Conservation (phyloP, 2,888 invertebrate genomes). For the Apamea crenata region DNA sequence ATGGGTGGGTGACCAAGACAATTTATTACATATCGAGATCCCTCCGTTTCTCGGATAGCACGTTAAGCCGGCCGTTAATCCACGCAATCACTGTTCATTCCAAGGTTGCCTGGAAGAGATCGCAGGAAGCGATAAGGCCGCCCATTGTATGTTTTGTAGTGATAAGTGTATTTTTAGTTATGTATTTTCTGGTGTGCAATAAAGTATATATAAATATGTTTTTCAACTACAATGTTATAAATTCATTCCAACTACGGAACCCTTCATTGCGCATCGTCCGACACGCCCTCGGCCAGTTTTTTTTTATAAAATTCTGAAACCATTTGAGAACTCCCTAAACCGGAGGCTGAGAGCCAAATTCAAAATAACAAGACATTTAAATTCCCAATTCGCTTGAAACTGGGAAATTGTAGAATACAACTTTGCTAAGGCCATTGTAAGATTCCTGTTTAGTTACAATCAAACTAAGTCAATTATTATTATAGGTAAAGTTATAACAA, state of each 20-base stretch:
- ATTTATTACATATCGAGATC: not conserved
- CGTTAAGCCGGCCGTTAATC: not conserved
- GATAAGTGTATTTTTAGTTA: too few species aligned
- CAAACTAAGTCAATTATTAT: slow-evolving; percentile 64
- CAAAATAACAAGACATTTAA: slow-evolving; percentile 27
- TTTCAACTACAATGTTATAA: too few species aligned
- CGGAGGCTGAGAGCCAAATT: not conserved
- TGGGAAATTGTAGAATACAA: slow-evolving; percentile 35
- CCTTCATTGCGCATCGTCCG: too few species aligned
- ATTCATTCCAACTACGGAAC: too few species aligned
- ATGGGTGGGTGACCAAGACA: not conserved
- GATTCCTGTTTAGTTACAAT: slow-evolving; percentile 56
- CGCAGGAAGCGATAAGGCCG: too few species aligned
- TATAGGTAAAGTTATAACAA: slow-evolving; percentile 57
- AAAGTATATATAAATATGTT: too few species aligned
- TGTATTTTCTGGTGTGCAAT: too few species aligned
- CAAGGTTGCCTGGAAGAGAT: too few species aligned
- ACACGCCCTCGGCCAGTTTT: not conserved
- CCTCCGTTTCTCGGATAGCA: not conserved
- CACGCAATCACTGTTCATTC: too few species aligned
- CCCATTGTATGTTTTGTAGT: too few species aligned
- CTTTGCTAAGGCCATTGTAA: slow-evolving; percentile 40
- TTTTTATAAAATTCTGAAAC: not conserved
- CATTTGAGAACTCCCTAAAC: slow-evolving; percentile 8
- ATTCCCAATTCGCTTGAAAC: slow-evolving; percentile 22